These are phyloP conservation scores for Agriopis marginaria DNA, from an alignment of 2,888 invertebrate species.

Conservation along the genomic window DNA sequence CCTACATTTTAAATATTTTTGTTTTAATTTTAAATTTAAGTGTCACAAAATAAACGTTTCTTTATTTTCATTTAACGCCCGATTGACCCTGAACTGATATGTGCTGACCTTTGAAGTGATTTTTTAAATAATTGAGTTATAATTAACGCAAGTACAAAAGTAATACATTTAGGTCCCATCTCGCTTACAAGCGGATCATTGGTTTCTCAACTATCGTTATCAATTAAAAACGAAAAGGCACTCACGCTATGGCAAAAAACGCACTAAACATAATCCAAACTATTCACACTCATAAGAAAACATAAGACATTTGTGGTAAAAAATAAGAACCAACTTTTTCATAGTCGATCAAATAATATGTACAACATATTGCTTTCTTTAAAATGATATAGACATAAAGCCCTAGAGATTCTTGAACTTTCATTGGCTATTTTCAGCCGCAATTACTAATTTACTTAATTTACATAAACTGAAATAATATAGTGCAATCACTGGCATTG, in stretches of 20 bases:
- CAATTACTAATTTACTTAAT: not conserved
- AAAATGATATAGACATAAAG: conserved; percentile 12
- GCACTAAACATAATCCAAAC: conserved; percentile 11
- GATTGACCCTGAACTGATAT: no score
- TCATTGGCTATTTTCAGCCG: not conserved
- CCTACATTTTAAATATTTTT: no score
- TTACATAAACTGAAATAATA: not conserved
- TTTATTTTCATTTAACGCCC: no score
- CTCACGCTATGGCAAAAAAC: conserved; percentile 32
- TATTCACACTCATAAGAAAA: conserved; percentile 8
- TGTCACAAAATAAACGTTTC: no score
- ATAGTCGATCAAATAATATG: conserved; percentile 5
- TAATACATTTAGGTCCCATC: conserved; percentile 22
- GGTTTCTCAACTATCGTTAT: not conserved
- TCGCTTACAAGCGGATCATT: not conserved
- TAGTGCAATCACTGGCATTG: conserved; percentile 12
- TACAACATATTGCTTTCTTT: conserved; percentile 16
- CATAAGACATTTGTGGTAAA: not conserved
- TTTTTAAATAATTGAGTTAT: not conserved
- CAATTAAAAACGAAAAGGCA: conserved; percentile 26
- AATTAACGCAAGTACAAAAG: conserved; percentile 6
- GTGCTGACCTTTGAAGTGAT: not conserved
- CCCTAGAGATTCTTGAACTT: conserved; percentile 17
- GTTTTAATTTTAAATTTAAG: no score
- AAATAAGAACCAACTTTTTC: not conserved